phyloP scores from a whole-genome alignment of 2,888 invertebrate species.

The Drosophila meridiana region DNA sequence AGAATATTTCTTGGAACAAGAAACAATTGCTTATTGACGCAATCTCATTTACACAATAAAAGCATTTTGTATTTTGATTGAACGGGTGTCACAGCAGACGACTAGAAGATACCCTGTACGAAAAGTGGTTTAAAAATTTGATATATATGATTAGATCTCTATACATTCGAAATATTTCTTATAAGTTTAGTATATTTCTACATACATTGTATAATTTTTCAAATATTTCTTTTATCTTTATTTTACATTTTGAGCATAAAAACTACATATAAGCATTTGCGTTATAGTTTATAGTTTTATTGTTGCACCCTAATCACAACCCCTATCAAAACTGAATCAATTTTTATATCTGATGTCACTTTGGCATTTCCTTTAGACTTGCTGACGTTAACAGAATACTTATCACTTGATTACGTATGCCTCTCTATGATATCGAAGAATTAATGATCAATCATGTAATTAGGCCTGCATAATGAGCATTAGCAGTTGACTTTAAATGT shows the following conservation, averaged over 20 bases:
- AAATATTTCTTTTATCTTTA: background rate
- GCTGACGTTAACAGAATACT: background rate
- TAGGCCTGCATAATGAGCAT: conserved; percentile 22
- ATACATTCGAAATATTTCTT: background rate
- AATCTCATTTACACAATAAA: conserved; percentile 12
- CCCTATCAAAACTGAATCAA: background rate
- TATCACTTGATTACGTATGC: background rate
- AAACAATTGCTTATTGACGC: background rate
- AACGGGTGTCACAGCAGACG: background rate
- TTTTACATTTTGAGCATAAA: background rate
- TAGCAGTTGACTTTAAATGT: conserved; percentile 16
- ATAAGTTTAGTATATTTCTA: background rate
- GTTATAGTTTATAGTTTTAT: background rate
- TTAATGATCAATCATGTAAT: conserved; percentile 32
- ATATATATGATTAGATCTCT: background rate
- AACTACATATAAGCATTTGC: background rate
- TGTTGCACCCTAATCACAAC: background rate
- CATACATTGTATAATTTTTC: background rate
- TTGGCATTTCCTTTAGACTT: background rate
- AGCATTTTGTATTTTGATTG: background rate
- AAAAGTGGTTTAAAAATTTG: background rate
- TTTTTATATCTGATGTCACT: background rate
- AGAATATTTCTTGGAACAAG: background rate
- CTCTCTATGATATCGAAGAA: conserved; percentile 4
- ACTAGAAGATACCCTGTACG: background rate